Evolutionary conservation across 2,797 vertebrate species (phyloP).

Genomic region (Sylvilagus floridanus): DNA sequence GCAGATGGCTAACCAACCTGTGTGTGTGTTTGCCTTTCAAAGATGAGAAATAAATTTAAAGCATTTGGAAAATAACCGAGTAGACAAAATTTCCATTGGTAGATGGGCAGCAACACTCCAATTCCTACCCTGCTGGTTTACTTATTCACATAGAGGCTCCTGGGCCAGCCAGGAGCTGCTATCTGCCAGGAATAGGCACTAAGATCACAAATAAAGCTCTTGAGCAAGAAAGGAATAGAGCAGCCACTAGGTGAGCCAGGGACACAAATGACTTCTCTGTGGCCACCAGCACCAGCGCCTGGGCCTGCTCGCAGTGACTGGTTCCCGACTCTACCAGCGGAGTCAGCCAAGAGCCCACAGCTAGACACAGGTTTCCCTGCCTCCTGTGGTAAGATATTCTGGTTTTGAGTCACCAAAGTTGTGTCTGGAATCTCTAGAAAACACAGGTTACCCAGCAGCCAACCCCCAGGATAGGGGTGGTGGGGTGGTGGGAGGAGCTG

Average conservation of each 20-base stretch:
- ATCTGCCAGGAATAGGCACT: background rate
- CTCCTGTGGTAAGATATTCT: background rate
- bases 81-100: background rate
- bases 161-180: background rate
- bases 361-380: background rate
- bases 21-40: no score
- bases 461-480: background rate
- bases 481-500: background rate
- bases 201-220: background rate
- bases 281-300: background rate
- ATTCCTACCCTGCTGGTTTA: background rate
- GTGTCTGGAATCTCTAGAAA: conserved; percentile 1
- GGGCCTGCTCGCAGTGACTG: background rate
- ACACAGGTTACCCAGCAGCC: background rate
- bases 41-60: no score
- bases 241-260: background rate
- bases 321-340: background rate
- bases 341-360: background rate
- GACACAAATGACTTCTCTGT: no score
- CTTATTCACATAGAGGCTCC: background rate
- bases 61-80: no score
- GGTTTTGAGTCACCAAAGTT: background rate
- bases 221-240: background rate
- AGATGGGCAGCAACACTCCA: background rate
- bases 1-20: no score